A percentile compares a stretch with the other conserved stretches of the same genome.
These are phyloP conservation scores for Tetramorium simillimum DNA, from an alignment of 1,140 invertebrate genomes.

Conservation along the genomic window DNA sequence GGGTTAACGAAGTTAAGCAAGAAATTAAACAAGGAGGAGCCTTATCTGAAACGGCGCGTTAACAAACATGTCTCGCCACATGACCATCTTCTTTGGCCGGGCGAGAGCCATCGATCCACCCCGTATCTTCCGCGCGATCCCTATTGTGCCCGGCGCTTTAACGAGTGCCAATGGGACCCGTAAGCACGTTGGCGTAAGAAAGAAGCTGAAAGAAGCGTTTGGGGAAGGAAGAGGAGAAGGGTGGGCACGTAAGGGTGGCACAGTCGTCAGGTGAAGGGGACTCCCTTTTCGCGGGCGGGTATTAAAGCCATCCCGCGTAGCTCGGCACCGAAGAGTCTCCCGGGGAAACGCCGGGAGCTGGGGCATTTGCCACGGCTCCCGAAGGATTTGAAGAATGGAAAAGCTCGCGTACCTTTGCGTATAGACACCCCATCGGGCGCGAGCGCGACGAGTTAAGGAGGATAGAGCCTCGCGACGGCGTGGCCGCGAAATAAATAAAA, in stretches of 20 bases:
- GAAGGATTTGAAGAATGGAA: conserved; percentile 55
- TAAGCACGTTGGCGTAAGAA: conserved; percentile 33
- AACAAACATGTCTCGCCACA: not conserved
- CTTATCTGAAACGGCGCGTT: not conserved
- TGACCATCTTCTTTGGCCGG: conserved; percentile 14
- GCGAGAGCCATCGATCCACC: conserved; percentile 34
- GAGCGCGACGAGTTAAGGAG: conserved; percentile 32
- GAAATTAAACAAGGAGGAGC: conserved; percentile 19
- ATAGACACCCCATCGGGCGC: not conserved
- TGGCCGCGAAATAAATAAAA: conserved; percentile 57
- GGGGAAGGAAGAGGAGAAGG: not conserved
- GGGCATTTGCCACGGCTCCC: conserved; percentile 49
- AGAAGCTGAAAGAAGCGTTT: conserved; percentile 38
- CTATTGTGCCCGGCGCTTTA: conserved; percentile 43
- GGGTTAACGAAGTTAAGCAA: conserved; percentile 3
- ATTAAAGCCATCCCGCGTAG: conserved; percentile 60
- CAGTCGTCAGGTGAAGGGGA: conserved; percentile 26
- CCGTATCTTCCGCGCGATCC: conserved; percentile 22
- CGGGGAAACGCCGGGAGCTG: conserved; percentile 29
- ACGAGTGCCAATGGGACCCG: conserved; percentile 52
- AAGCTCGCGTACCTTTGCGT: conserved; percentile 10
- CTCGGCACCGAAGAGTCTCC: conserved; percentile 57
- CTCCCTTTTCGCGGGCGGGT: conserved; percentile 48
- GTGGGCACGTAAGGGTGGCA: not conserved
- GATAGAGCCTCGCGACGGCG: not conserved